Percentiles rank a stretch among this genome's conserved stretches.
Conservation (phyloP, 2,888 invertebrate species). For the Xylocampa areola region DNA sequence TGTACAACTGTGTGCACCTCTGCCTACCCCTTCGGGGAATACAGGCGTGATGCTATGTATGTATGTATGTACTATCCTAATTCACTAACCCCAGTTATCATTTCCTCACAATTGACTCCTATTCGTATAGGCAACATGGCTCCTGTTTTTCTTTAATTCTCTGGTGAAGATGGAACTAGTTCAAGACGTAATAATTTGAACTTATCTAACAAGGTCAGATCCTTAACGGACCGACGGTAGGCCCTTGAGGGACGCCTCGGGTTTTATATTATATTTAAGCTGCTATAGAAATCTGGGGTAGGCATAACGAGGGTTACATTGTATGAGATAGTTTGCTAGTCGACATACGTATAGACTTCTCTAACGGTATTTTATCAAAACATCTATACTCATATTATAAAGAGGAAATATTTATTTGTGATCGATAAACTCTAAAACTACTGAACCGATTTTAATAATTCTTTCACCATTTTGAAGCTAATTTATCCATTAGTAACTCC, state of each 20-base stretch:
- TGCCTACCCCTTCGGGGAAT: no score
- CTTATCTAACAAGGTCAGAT: conserved; percentile 35
- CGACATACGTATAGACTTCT: conserved; percentile 26
- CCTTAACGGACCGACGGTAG: conserved; percentile 2
- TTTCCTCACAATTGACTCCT: conserved; percentile 39
- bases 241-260: conserved; percentile 16
- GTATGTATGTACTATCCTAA: no score
- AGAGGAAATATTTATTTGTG: no score
- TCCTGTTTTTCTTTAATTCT: conserved; percentile 24
- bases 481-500: no score
- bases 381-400: no score
- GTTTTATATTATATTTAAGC: conserved; percentile 37
- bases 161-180: conserved; percentile 22
- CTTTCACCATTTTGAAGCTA: no score
- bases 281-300: conserved; percentile 40
- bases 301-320: conserved; percentile 36
- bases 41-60: no score
- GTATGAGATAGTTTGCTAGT: conserved; percentile 28
- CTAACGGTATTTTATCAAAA: conserved; percentile 17
- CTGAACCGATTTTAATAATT: no score
- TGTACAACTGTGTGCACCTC: no score
- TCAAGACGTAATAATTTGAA: conserved; percentile 31
- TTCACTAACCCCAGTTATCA: conserved; percentile 22
- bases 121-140: conserved; percentile 24
- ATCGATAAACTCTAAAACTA: no score